Evolutionary conservation across 35 echinoderm and acorn worm genomes (phyloP).

Genomic region (Anneissia japonica): DNA sequence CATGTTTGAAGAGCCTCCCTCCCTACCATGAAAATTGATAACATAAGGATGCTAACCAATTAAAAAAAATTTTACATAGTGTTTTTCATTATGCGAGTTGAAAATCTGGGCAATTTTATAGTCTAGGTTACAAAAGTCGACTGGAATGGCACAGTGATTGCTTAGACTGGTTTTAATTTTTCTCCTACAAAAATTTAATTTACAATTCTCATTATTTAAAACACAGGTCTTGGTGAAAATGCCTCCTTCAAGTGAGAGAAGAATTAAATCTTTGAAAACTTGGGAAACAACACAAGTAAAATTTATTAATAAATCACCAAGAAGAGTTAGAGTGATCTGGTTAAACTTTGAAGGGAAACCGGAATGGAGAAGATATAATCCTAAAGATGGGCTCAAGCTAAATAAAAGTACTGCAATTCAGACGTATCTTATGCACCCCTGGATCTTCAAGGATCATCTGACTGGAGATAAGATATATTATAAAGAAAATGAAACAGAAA

Average conservation of each 20-base stretch:
- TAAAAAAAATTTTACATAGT: too few relatives aligned
- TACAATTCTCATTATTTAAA: too few relatives aligned
- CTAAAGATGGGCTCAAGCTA: neutral
- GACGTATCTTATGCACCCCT: neutral
- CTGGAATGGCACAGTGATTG: too few relatives aligned
- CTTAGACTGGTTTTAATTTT: too few relatives aligned
- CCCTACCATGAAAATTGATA: too few relatives aligned
- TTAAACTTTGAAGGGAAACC: neutral
- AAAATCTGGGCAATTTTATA: too few relatives aligned
- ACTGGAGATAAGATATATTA: neutral
- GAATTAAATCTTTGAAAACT: neutral
- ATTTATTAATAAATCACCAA: neutral
- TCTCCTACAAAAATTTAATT: too few relatives aligned
- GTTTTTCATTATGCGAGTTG: too few relatives aligned
- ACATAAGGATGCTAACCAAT: too few relatives aligned
- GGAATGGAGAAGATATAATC: neutral
- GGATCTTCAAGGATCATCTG: neutral
- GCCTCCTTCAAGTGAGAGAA: neutral
- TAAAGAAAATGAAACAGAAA: neutral
- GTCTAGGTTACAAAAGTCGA: too few relatives aligned
- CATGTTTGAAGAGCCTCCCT: too few relatives aligned
- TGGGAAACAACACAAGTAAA: neutral
- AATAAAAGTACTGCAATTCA: neutral
- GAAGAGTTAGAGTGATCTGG: neutral
- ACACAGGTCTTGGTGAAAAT: neutral